Base-by-base conservation (phyloP, 2,113 vertebrate genomes). In the Reinhardtius hippoglossoides region DNA sequence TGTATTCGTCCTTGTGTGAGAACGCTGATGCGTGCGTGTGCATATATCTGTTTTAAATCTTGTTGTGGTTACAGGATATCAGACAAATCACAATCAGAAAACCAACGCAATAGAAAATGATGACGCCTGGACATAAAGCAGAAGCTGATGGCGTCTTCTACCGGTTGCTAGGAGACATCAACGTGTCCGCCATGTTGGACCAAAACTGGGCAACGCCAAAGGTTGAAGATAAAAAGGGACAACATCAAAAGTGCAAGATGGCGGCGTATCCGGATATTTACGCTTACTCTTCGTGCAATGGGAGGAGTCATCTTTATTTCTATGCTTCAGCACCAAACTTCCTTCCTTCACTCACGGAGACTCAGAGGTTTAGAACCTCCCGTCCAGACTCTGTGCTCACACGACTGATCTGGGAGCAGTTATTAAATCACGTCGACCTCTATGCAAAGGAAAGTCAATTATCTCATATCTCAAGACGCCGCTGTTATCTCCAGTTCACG, bases 1-100 rank as follows among this genome's bases (percentile, higher is more conserved):
- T 70, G 83, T 75, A 12, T 85, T 81, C 56, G 89, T 89, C 89
- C 91, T 90, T 86, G 87, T 87, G 12, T 42, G 1, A 57, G 50
- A 59, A 44, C 14, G n/a, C 9, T 16, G 56, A 24, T 16, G 26
- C 5, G 48, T 76, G 69, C 40, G 42, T 46, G 74, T 66, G 77
- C 75, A 78, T 67, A 64, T 83, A 50, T 62, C 57, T 66, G 63
- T 67, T 81, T 82, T 72, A 58, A 77, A 40, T 54, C 67, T 73
- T 70, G 21, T 3, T 40, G 23, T 37, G 42, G 65, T 68, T 70
- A 68, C 31, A 61, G 50, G 63, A 71, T 40, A 50, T 52, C 48
- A 0, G 2, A 52, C 5, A 5, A n/a, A n/a, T 52, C 20, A n/a
- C 12, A 18, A 52, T 52, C 20, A 7, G 6, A 9, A n/a, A 4